A percentile compares a stretch with the other conserved stretches of the same genome.
These are phyloP conservation scores for Plutomurus gul DNA, from an alignment of 1,140 invertebrate species.

Conservation along the genomic window DNA sequence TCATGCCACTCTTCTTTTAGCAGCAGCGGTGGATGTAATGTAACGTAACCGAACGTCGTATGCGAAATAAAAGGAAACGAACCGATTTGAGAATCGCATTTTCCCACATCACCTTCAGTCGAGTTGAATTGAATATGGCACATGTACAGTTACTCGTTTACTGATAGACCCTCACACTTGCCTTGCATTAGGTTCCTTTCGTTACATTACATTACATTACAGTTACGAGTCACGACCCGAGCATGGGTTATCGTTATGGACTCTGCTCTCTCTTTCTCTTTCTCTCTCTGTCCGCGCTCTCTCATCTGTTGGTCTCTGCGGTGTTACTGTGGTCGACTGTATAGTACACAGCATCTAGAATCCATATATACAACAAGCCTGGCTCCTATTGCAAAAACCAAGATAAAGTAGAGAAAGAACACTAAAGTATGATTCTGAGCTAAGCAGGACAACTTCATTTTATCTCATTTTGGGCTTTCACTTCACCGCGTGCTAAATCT, in stretches of 20 bases:
- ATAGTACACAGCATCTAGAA: not conserved
- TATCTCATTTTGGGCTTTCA: slow-evolving; percentile 22
- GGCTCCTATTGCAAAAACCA: not conserved
- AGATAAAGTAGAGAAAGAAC: not conserved
- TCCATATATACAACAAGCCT: not conserved
- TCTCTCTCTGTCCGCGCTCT: not conserved
- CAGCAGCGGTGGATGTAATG: not conserved
- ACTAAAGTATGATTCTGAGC: not conserved
- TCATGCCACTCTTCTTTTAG: not conserved
- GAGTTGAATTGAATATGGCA: slow-evolving; percentile 27
- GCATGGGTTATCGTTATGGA: slow-evolving; percentile 15
- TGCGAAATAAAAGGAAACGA: slow-evolving; percentile 29
- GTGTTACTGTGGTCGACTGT: not conserved
- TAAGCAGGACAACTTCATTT: slow-evolving; percentile 19
- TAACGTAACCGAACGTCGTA: slow-evolving; percentile 13
- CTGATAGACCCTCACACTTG: slow-evolving; percentile 12
- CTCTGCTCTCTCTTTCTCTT: not conserved
- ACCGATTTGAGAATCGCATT: slow-evolving; percentile 26
- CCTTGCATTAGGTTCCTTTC: not conserved
- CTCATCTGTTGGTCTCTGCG: not conserved
- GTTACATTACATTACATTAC: slow-evolving; percentile 24
- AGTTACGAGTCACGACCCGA: slow-evolving; percentile 3
- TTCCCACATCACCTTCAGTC: slow-evolving; percentile 16
- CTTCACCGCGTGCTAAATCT: slow-evolving; percentile 25
- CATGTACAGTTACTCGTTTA: slow-evolving; percentile 12